phyloP scores from a whole-genome alignment of 2,888 invertebrate species.

The Stenodema calcarata region DNA sequence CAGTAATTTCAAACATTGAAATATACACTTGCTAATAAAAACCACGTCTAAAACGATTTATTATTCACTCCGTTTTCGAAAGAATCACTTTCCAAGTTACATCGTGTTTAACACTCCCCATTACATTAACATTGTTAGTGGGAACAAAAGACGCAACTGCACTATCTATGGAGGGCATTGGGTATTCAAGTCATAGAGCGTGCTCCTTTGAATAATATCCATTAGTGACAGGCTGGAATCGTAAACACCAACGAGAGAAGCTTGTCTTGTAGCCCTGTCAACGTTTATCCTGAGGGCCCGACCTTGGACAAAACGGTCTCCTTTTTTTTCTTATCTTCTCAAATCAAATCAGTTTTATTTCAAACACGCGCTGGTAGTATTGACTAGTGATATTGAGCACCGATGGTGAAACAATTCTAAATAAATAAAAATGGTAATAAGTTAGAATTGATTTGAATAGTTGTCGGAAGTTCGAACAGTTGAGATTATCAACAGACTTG shows the following conservation, averaged over 20 bases:
- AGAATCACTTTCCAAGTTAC: background rate
- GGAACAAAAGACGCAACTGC: constrained; percentile 7
- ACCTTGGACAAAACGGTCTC: background rate
- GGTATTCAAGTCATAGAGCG: constrained; percentile 18
- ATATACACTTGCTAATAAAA: background rate
- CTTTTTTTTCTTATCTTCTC: background rate
- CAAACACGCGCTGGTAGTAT: background rate
- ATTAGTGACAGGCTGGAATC: constrained; percentile 12
- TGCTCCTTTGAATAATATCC: constrained; percentile 16
- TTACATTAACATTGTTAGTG: constrained; percentile 16
- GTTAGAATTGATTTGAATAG: too few species aligned
- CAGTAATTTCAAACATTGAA: background rate
- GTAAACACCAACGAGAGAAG: background rate
- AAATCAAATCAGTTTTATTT: background rate
- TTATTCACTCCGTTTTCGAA: background rate
- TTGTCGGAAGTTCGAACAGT: too few species aligned
- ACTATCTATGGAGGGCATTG: background rate
- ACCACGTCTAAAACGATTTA: background rate
- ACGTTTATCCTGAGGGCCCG: background rate
- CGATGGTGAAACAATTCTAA: background rate
- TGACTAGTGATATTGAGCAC: background rate
- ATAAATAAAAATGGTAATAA: too few species aligned
- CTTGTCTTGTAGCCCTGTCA: background rate
- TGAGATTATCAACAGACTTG: too few species aligned
- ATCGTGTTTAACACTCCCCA: constrained; percentile 15